phyloP scores from a whole-genome alignment of 1,140 invertebrate genomes.

The Pollicipes pollicipes region DNA sequence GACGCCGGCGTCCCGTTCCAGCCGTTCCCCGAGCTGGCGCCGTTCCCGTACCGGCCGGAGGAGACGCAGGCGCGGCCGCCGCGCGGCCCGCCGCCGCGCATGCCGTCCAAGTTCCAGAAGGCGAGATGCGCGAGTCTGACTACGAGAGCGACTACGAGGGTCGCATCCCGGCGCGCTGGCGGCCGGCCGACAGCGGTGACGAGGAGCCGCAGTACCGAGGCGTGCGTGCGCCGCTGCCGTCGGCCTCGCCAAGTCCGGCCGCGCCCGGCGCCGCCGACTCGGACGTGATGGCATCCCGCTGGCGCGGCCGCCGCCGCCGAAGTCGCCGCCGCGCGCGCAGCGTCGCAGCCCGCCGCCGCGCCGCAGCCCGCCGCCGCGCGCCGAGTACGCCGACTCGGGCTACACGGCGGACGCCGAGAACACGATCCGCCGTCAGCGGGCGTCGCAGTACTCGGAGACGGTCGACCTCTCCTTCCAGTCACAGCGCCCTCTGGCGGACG shows the following conservation, averaged over 20 bases:
- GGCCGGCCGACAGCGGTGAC: conserved; percentile 7
- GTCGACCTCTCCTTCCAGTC: not conserved
- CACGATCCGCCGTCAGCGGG: not conserved
- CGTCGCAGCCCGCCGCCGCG: too few species aligned
- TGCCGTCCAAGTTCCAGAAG: conserved; percentile 45
- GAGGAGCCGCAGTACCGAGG: not conserved
- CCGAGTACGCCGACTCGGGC: not conserved
- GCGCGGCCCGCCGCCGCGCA: conserved; percentile 28
- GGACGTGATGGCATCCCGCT: not conserved
- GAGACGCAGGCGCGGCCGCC: conserved; percentile 21
- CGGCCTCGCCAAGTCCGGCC: too few species aligned
- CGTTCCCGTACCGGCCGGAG: conserved; percentile 31
- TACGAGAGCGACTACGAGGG: conserved; percentile 54
- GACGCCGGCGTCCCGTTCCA: not conserved
- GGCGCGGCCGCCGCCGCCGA: too few species aligned
- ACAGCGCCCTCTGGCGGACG: not conserved
- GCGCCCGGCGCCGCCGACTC: not conserved
- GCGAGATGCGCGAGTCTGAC: conserved; percentile 48
- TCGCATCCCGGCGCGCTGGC: conserved; percentile 38
- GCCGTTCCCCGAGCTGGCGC: conserved; percentile 23
- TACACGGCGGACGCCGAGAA: not conserved
- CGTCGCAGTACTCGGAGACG: not conserved
- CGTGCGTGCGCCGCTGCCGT: not conserved
- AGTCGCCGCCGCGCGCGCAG: too few species aligned
- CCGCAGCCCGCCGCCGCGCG: too few species aligned